Conservation (phyloP, 2,797 vertebrate genomes). For the Poecilia velifera region DNA sequence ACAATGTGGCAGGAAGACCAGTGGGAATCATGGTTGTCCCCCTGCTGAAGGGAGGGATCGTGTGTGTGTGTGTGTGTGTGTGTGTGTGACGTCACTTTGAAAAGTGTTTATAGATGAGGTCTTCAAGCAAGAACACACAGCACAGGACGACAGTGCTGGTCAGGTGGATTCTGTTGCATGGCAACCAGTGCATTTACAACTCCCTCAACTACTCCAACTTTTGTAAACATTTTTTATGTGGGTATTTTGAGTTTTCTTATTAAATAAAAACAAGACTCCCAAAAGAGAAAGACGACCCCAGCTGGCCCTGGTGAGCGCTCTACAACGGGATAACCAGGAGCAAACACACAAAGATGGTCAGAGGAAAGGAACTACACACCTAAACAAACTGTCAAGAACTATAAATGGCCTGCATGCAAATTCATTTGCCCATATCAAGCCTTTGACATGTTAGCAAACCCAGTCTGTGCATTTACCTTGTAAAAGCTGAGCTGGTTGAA, state of each 20-base stretch:
- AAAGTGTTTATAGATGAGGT: not conserved
- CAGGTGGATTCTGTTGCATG: conserved; percentile 15
- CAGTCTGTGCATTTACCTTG: conserved; percentile 82
- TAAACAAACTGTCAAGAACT: not conserved
- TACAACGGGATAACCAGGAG: not conserved
- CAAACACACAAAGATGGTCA: conserved; percentile 20
- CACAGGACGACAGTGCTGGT: not conserved
- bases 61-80: no score
- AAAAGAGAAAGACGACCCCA: not conserved
- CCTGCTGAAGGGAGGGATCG: no score
- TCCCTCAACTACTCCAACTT: not conserved
- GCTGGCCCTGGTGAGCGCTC: not conserved
- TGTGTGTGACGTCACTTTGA: no score
- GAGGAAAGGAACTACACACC: conserved; percentile 10
- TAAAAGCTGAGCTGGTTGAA: conserved; percentile 64
- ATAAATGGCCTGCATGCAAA: conserved; percentile 4
- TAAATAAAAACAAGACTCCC: not conserved
- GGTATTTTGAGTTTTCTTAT: conserved; percentile 4
- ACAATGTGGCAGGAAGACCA: no score
- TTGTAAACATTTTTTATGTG: not conserved
- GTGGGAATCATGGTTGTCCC: no score
- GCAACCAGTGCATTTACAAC: conserved; percentile 15
- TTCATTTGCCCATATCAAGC: not conserved
- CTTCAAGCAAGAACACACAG: conserved; percentile 23
- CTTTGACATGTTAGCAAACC: conserved; percentile 11